Conservation (phyloP, 2,797 vertebrate genomes). For the Petrocephalus sullivani region DNA sequence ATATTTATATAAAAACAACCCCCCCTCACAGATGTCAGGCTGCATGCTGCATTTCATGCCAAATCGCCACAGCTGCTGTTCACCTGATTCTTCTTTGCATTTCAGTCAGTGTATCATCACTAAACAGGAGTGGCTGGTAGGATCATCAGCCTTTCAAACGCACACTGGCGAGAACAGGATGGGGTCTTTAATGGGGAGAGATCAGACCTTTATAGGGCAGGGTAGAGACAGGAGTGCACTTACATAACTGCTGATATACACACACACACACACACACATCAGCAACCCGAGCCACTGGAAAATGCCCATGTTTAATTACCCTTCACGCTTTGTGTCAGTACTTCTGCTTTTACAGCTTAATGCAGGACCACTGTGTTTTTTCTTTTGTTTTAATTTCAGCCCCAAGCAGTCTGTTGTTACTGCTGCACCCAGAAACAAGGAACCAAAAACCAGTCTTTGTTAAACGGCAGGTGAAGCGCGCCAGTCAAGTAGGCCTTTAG, state of each 20-base stretch:
- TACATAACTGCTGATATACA: background rate
- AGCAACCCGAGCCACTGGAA: background rate
- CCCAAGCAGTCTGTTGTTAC: background rate
- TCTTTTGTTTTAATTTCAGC: background rate
- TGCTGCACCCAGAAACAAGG: background rate
- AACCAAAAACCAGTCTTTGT: background rate
- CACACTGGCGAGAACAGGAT: background rate
- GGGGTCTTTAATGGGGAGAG: background rate
- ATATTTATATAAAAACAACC: too few relatives aligned
- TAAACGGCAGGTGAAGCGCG: background rate
- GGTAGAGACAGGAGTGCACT: background rate
- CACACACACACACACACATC: background rate
- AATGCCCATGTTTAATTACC: background rate
- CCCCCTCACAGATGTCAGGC: too few relatives aligned
- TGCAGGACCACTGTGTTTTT: background rate
- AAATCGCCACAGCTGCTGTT: too few relatives aligned
- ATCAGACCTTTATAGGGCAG: background rate
- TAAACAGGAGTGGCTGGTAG: background rate
- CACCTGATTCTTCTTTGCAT: background rate
- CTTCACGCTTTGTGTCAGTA: background rate
- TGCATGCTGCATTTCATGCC: too few relatives aligned
- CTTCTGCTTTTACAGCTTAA: background rate
- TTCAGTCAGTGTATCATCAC: background rate
- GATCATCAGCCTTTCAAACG: background rate
- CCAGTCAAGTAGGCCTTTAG: background rate